Evolutionary conservation across 2,888 invertebrate species (phyloP).

Genomic region (Sepiola atlantica): DNA sequence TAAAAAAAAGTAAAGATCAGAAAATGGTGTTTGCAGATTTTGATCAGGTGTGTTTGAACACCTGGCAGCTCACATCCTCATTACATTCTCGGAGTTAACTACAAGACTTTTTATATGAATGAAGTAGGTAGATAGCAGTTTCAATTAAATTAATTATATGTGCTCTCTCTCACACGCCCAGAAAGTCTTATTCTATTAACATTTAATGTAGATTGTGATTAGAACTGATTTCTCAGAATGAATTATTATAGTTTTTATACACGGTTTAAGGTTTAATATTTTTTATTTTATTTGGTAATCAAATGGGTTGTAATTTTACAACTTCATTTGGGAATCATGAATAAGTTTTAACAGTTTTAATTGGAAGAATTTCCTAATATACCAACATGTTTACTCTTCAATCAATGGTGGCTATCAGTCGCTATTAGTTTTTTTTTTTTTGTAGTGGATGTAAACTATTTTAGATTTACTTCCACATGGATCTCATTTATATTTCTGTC

Average conservation of each 20-base stretch:
- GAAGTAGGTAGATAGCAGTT: neutral
- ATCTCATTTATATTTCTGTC: neutral
- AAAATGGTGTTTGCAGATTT: neutral
- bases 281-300: neutral
- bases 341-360: neutral
- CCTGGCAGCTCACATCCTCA: neutral
- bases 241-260: neutral
- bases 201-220: neutral
- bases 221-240: neutral
- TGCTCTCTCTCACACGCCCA: neutral
- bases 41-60: neutral
- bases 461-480: neutral
- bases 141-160: neutral
- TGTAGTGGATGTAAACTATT: neutral
- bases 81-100: neutral
- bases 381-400: neutral
- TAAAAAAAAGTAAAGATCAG: neutral
- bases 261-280: neutral
- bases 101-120: neutral
- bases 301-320: neutral
- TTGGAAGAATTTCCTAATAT: neutral
- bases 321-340: neutral
- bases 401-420: neutral
- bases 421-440: neutral
- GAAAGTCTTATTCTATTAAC: neutral